phyloP scores from a whole-genome alignment of 2,888 invertebrate species.

The Harpalus rufipes region DNA sequence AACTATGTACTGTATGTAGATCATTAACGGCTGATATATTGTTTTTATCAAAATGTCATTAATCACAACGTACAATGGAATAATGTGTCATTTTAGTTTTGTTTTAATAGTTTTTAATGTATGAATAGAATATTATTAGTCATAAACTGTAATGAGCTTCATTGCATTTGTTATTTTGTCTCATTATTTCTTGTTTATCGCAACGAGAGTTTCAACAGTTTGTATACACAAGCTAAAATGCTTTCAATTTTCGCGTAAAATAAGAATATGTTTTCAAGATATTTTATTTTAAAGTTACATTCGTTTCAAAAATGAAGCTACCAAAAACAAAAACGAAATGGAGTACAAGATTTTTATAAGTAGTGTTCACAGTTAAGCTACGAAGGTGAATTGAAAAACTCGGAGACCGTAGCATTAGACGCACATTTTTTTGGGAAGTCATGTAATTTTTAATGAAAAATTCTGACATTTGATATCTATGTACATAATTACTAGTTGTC shows the following conservation, averaged over 20 bases:
- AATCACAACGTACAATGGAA: neutral
- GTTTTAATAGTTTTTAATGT: conserved; percentile 1
- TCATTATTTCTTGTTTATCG: neutral
- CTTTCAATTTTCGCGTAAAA: neutral
- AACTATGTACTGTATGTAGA: neutral
- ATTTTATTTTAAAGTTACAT: too few relatives aligned
- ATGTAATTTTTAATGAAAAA: too few relatives aligned
- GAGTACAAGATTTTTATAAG: too few relatives aligned
- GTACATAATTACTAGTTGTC: too few relatives aligned
- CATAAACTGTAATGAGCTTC: neutral
- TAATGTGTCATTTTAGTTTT: neutral
- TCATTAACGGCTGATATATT: neutral
- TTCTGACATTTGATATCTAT: too few relatives aligned
- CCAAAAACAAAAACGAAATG: too few relatives aligned
- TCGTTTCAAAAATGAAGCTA: too few relatives aligned
- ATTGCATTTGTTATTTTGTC: neutral
- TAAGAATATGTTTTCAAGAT: too few relatives aligned
- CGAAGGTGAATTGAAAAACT: too few relatives aligned
- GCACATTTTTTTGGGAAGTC: too few relatives aligned
- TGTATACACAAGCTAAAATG: neutral
- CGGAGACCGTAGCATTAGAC: too few relatives aligned
- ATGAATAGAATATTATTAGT: neutral
- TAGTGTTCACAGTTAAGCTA: too few relatives aligned
- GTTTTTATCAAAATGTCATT: neutral
- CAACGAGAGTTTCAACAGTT: neutral